Evolutionary conservation across 2,888 invertebrate genomes (phyloP).

Genomic region (Slavum lentiscoides): DNA sequence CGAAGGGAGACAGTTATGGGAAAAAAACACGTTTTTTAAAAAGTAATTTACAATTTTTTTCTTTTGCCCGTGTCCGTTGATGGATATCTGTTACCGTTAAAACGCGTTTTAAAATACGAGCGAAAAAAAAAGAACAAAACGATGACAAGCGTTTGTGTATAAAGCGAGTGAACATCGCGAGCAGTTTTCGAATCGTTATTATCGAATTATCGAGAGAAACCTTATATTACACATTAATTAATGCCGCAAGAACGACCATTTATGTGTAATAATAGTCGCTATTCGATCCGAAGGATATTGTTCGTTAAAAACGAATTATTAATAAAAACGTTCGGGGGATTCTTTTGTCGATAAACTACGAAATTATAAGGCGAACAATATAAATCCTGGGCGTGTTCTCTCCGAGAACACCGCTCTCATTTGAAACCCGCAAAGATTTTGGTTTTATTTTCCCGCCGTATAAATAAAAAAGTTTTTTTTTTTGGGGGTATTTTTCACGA

Average conservation of each 20-base stretch:
- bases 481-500: not conserved
- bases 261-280: not conserved
- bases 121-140: too few species aligned
- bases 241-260: not conserved
- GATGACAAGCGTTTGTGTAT: too few species aligned
- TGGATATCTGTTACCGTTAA: too few species aligned
- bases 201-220: slow-evolving; percentile 5
- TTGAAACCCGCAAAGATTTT: too few species aligned
- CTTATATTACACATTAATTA: not conserved
- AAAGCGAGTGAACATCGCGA: too few species aligned
- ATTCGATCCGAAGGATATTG: not conserved
- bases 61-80: too few species aligned
- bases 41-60: not conserved
- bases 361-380: not conserved
- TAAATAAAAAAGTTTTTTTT: too few species aligned
- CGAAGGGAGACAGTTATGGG: too few species aligned
- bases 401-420: too few species aligned
- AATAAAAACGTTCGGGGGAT: not conserved
- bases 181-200: too few species aligned
- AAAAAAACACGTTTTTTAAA: not conserved
- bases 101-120: too few species aligned
- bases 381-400: not conserved
- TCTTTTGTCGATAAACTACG: not conserved
- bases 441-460: too few species aligned
- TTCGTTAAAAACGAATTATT: not conserved